These are phyloP conservation scores for Leucoma salicis DNA, from an alignment of 2,888 invertebrate species.

Conservation along the genomic window DNA sequence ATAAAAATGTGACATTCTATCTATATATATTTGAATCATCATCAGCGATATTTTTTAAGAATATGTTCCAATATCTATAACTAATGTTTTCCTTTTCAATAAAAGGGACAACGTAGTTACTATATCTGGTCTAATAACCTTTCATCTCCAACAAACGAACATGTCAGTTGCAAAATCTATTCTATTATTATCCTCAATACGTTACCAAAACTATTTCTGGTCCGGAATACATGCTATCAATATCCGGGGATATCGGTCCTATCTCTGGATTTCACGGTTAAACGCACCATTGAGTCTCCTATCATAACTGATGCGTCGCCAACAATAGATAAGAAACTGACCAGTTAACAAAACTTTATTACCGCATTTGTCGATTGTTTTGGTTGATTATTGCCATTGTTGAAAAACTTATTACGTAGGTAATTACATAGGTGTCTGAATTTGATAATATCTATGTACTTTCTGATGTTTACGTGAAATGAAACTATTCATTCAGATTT, in stretches of 20 bases:
- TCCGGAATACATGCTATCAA: constrained; percentile 73
- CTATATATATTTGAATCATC: neutral
- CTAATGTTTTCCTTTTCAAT: constrained; percentile 7
- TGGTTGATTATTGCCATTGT: no score
- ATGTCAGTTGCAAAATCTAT: constrained; percentile 44
- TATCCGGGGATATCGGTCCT: constrained; percentile 66
- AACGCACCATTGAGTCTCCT: constrained; percentile 72
- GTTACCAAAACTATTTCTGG: constrained; percentile 64
- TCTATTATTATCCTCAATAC: constrained; percentile 55
- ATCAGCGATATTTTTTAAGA: neutral
- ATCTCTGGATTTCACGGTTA: constrained; percentile 78
- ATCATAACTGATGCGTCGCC: constrained; percentile 61
- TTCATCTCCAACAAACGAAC: constrained; percentile 24
- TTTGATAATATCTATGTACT: no score
- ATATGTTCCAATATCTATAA: neutral
- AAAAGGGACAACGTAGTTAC: neutral
- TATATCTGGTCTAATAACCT: constrained; percentile 12
- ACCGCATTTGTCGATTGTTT: no score
- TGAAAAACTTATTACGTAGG: no score
- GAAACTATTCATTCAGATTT: no score
- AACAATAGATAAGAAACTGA: constrained; percentile 72
- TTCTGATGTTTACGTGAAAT: no score
- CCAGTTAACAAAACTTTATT: constrained; percentile 62
- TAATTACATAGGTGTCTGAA: no score
- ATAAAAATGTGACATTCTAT: constrained; percentile 8